These are phyloP conservation scores for Drosophila stalkeri DNA, from an alignment of 2,888 invertebrate genomes.

Conservation along the genomic window DNA sequence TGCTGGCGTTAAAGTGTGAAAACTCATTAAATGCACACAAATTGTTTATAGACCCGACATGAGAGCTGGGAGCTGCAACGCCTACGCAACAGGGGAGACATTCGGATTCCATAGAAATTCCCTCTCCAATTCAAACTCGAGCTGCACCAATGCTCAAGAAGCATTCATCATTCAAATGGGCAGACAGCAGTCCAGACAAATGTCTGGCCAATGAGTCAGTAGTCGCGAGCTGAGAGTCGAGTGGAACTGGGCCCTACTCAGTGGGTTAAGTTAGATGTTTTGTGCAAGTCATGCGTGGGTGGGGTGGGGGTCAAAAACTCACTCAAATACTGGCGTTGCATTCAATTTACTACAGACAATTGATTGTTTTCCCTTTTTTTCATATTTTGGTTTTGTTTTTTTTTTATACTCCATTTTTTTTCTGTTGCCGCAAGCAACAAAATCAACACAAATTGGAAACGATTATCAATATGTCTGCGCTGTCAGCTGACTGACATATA, in stretches of 20 bases:
- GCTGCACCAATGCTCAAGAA: slow-evolving; percentile 18
- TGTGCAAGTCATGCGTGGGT: slow-evolving; percentile 50
- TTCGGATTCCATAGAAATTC: slow-evolving; percentile 23
- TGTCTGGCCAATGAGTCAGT: slow-evolving; percentile 61
- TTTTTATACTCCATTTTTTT: slow-evolving; percentile 4
- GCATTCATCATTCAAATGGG: slow-evolving; percentile 53
- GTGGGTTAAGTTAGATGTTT: slow-evolving; percentile 48
- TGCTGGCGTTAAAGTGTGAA: slow-evolving; percentile 71
- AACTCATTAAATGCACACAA: slow-evolving; percentile 74
- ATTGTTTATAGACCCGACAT: slow-evolving; percentile 62
- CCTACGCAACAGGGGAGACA: slow-evolving; percentile 36
- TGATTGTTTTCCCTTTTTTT: slow-evolving; percentile 59
- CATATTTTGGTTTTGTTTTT: not conserved
- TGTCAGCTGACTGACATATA: slow-evolving; percentile 44
- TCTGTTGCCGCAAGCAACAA: slow-evolving; percentile 34
- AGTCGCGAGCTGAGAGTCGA: not conserved
- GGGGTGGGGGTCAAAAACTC: slow-evolving; percentile 8
- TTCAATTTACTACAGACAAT: slow-evolving; percentile 72
- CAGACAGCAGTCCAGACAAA: slow-evolving; percentile 48
- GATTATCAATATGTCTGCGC: slow-evolving; percentile 74
- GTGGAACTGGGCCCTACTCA: slow-evolving; percentile 23
- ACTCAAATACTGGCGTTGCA: slow-evolving; percentile 46
- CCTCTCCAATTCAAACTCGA: slow-evolving; percentile 2
- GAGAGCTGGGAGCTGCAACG: slow-evolving; percentile 13
- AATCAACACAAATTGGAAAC: slow-evolving; percentile 73